Evolutionary conservation across 2,888 invertebrate genomes (phyloP).

Genomic region (Mesoligia furuncula): DNA sequence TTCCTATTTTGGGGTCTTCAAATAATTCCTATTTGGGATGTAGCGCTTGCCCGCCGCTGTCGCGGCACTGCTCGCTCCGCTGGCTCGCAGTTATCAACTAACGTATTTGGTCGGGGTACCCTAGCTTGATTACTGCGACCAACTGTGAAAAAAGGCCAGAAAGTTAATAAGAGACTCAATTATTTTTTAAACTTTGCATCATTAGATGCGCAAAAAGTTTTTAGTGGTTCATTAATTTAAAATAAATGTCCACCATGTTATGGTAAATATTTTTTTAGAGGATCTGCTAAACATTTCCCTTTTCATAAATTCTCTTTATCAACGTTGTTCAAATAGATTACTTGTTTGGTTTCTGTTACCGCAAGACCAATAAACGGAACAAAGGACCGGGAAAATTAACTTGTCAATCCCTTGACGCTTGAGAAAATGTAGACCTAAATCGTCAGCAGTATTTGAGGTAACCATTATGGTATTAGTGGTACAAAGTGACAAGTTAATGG

Average conservation of each 20-base stretch:
- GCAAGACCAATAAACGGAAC: conserved; percentile 43
- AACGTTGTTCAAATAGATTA: conserved; percentile 33
- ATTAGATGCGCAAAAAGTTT: rapidly evolving
- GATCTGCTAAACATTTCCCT: no score
- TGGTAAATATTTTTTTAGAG: background rate
- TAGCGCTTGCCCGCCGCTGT: no score
- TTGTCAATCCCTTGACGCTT: conserved; percentile 43
- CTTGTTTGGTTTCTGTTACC: conserved; percentile 37
- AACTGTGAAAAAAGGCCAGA: no score
- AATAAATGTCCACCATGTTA: background rate
- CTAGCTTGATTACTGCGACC: no score
- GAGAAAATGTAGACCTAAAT: conserved; percentile 27
- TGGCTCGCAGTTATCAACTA: no score
- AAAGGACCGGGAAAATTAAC: conserved; percentile 51
- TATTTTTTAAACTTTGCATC: background rate
- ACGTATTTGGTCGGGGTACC: no score
- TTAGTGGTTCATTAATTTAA: background rate
- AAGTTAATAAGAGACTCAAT: no score
- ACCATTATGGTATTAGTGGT: conserved; percentile 6
- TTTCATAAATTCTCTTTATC: background rate
- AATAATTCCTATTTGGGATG: no score
- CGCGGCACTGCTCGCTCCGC: no score
- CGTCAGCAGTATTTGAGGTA: conserved; percentile 3
- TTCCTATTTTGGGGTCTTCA: no score
- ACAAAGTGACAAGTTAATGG: background rate